These are phyloP conservation scores for Octodon degus DNA, from an alignment of 2,113 vertebrate genomes.

Conservation along the genomic window DNA sequence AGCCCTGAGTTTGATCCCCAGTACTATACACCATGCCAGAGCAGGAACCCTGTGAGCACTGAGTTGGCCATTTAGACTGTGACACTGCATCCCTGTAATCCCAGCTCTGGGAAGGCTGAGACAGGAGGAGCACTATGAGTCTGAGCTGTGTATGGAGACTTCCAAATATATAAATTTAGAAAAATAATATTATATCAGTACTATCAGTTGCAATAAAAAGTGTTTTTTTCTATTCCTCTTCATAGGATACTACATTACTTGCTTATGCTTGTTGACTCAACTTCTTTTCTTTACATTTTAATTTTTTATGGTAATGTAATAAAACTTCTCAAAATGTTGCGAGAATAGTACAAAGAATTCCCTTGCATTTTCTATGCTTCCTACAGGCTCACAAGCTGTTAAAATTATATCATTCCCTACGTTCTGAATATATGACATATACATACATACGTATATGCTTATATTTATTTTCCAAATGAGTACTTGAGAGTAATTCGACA, in stretches of 20 bases:
- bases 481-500: no score
- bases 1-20: no score
- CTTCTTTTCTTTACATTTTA: neutral
- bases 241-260: constrained; percentile 1
- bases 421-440: neutral
- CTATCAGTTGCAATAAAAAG: neutral
- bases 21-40: no score
- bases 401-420: neutral
- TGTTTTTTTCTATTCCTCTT: neutral
- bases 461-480: no score
- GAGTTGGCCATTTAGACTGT: no score
- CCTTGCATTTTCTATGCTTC: neutral
- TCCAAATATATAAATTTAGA: no score
- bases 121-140: no score
- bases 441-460: neutral
- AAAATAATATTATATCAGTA: neutral
- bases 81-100: no score
- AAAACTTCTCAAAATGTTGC: neutral
- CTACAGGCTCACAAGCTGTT: neutral
- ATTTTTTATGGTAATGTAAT: constrained; percentile 5
- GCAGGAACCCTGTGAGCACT: no score
- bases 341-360: neutral
- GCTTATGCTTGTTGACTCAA: neutral
- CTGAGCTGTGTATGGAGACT: no score
- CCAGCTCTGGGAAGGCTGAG: no score